phyloP scores from a whole-genome alignment of 2,888 invertebrate genomes.

The Autographa gamma region DNA sequence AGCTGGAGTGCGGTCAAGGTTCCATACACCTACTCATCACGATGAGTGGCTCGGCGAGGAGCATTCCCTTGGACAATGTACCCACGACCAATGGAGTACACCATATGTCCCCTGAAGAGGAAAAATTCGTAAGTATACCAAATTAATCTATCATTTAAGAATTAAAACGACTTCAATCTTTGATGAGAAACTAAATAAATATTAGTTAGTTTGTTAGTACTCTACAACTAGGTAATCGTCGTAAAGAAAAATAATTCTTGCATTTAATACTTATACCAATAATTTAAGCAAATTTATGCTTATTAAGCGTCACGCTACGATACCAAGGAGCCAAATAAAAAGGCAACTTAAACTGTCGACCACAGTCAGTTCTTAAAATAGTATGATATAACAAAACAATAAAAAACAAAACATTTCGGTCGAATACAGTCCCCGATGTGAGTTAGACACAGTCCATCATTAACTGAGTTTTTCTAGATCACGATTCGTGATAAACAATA shows the following conservation, averaged over 20 bases:
- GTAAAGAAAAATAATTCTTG: too few relatives aligned
- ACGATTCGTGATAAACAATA: neutral
- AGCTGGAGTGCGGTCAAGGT: constrained; percentile 82
- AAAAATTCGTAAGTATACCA: constrained; percentile 77
- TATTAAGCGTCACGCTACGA: neutral
- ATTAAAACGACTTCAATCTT: too few relatives aligned
- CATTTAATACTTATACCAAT: too few relatives aligned
- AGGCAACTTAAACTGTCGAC: neutral
- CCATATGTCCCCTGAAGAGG: constrained; percentile 65
- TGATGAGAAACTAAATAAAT: too few relatives aligned
- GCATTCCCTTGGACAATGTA: constrained; percentile 71
- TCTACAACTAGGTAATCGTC: too few relatives aligned
- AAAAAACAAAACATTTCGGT: neutral
- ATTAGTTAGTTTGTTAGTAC: too few relatives aligned
- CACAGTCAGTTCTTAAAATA: neutral
- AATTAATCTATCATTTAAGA: neutral
- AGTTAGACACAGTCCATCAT: neutral
- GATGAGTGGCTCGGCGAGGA: constrained; percentile 72
- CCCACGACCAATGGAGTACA: constrained; percentile 77
- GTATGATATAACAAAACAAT: too few relatives aligned
- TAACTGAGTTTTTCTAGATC: neutral
- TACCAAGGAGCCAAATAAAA: neutral
- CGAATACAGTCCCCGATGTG: neutral
- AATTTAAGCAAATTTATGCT: neutral
- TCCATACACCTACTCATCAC: constrained; percentile 80